A percentile compares a stretch with the other conserved stretches of the same genome.
phyloP scores from a whole-genome alignment of 2,797 vertebrate species.

The Gila robusta region DNA sequence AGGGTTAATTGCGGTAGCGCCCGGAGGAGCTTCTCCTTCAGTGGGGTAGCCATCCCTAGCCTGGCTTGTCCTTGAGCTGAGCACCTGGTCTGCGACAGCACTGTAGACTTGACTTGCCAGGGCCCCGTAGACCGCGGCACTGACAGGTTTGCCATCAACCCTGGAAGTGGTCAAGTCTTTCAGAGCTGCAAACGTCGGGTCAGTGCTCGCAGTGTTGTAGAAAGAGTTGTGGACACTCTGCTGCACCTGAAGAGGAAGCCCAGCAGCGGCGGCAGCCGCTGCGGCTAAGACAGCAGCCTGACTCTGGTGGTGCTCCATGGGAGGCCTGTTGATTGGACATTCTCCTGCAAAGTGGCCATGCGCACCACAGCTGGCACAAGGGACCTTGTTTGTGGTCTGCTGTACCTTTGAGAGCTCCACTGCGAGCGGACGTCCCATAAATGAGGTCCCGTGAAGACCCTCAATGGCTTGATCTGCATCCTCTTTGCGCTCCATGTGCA shows the following conservation, averaged over 20 bases:
- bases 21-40: slow-evolving; percentile 46
- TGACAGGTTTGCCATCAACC: slow-evolving; percentile 75
- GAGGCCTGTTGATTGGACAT: slow-evolving; percentile 67
- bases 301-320: slow-evolving; percentile 84
- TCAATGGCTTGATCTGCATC: slow-evolving; percentile 92
- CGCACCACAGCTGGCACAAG: slow-evolving; percentile 68
- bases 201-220: slow-evolving; percentile 82
- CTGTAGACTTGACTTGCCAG: slow-evolving; percentile 84
- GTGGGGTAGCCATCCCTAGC: slow-evolving; percentile 46
- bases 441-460: slow-evolving; percentile 92
- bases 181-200: slow-evolving; percentile 81
- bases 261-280: slow-evolving; percentile 80
- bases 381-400: slow-evolving; percentile 72
- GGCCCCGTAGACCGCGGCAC: slow-evolving; percentile 77
- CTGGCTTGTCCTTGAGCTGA: slow-evolving; percentile 62
- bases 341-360: slow-evolving; percentile 70
- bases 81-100: slow-evolving; percentile 78
- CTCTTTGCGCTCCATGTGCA: slow-evolving; percentile 98
- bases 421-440: slow-evolving; percentile 92
- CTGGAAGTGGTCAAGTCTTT: slow-evolving; percentile 80
- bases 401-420: slow-evolving; percentile 92
- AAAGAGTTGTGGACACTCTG: slow-evolving; percentile 85
- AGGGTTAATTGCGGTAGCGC: slow-evolving; percentile 30
- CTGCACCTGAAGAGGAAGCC: slow-evolving; percentile 83
- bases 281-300: slow-evolving; percentile 83